phyloP scores from a whole-genome alignment of 2,888 invertebrate species.

The Drosophila siamana region DNA sequence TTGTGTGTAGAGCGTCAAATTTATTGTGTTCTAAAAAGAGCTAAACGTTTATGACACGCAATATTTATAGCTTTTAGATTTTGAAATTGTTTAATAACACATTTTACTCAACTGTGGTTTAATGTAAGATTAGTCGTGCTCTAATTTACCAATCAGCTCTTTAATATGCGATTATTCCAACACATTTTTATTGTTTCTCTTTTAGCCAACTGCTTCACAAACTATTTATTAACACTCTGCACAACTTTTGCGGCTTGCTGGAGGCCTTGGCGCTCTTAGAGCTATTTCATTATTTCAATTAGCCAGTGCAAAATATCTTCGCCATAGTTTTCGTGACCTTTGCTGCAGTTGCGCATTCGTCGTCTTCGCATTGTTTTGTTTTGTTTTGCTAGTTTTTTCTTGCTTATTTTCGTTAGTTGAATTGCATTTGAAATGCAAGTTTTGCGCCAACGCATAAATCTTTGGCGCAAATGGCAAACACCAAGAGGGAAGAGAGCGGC shows the following conservation, averaged over 20 bases:
- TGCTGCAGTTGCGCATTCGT: constrained; percentile 15
- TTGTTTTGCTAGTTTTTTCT: too few species aligned
- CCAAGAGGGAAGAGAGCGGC: constrained; percentile 6
- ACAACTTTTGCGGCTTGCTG: neutral
- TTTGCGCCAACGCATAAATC: constrained; percentile 75
- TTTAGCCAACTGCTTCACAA: too few species aligned
- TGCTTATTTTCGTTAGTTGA: constrained; percentile 49
- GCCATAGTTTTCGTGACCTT: constrained; percentile 18
- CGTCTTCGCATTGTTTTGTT: constrained; percentile 32
- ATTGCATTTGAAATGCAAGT: constrained; percentile 72
- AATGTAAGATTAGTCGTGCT: too few species aligned
- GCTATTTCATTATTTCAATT: neutral
- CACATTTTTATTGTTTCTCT: too few species aligned
- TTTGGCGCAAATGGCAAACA: constrained; percentile 68
- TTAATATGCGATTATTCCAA: too few species aligned
- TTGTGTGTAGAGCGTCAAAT: too few species aligned
- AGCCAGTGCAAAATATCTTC: neutral
- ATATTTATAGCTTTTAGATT: too few species aligned
- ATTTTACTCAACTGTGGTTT: too few species aligned
- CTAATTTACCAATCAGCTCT: too few species aligned
- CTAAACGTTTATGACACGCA: too few species aligned
- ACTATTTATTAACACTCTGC: neutral
- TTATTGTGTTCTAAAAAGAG: too few species aligned
- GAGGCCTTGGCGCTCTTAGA: neutral
- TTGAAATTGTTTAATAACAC: too few species aligned